These are phyloP conservation scores for Sialis lutaria DNA, from an alignment of 2,888 invertebrate genomes.

Conservation along the genomic window DNA sequence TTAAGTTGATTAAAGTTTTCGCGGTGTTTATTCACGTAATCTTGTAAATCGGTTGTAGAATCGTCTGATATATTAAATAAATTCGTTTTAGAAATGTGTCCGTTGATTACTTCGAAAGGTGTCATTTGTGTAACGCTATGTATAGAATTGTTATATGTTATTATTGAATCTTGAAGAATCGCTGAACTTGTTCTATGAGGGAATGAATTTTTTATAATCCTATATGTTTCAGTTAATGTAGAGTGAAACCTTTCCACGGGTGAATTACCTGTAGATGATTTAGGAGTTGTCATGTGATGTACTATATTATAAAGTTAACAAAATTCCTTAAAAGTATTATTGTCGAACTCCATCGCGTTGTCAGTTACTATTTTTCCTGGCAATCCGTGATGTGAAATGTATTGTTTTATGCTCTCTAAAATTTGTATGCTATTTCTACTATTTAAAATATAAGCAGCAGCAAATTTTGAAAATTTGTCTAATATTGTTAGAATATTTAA, in stretches of 20 bases:
- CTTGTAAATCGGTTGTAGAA: no score
- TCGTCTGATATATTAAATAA: not conserved
- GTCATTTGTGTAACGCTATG: not conserved
- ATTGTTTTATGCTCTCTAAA: not conserved
- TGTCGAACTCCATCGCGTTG: not conserved
- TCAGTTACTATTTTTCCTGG: not conserved
- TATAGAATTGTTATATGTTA: slow-evolving; percentile 1
- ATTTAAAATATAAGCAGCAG: slow-evolving; percentile 7
- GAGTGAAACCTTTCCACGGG: slow-evolving; percentile 1
- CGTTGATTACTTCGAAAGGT: not conserved
- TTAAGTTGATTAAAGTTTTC: not conserved
- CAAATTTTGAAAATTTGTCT: slow-evolving; percentile 10
- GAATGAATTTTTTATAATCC: not conserved
- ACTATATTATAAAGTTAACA: not conserved
- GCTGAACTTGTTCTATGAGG: not conserved
- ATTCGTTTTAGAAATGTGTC: not conserved
- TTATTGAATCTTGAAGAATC: not conserved
- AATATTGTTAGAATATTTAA: slow-evolving; percentile 7
- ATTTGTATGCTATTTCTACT: slow-evolving; percentile 4
- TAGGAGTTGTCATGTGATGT: not conserved
- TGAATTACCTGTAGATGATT: not conserved
- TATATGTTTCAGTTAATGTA: not conserved
- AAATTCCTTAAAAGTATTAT: not conserved
- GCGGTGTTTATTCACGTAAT: no score
- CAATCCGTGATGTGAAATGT: not conserved